Percentiles rank a stretch among this genome's conserved stretches.
Conservation (phyloP, 2,888 invertebrate genomes). For the Cryptocheilus praepositus region DNA sequence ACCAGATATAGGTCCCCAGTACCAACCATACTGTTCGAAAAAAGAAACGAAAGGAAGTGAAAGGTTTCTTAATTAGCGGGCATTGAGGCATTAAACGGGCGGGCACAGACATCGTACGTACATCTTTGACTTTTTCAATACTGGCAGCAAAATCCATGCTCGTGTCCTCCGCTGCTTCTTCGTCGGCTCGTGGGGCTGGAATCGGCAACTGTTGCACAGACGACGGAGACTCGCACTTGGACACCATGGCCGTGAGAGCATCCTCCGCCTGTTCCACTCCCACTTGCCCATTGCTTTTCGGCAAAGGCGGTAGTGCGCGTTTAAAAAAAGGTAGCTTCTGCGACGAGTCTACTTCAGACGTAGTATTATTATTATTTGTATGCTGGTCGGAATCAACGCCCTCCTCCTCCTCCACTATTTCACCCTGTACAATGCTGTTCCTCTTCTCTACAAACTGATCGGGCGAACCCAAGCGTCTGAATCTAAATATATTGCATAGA, state of each 20-base stretch:
- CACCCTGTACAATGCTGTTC: conserved; percentile 70
- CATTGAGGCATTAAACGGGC: not conserved
- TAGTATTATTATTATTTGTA: conserved; percentile 65
- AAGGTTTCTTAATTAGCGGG: conserved; percentile 5
- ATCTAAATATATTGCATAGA: conserved; percentile 89
- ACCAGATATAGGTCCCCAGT: conserved; percentile 95
- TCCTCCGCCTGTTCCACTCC: conserved; percentile 73
- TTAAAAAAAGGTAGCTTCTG: conserved; percentile 79
- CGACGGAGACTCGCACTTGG: conserved; percentile 67
- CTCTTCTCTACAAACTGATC: conserved; percentile 74
- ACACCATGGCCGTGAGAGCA: conserved; percentile 63
- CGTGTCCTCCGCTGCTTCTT: conserved; percentile 75
- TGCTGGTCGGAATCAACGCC: conserved; percentile 63
- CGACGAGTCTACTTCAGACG: conserved; percentile 67
- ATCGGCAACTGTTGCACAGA: conserved; percentile 62
- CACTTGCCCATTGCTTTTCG: conserved; percentile 76
- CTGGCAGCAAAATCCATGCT: conserved; percentile 92
- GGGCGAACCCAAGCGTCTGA: conserved; percentile 78
- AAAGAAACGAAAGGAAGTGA: conserved; percentile 18
- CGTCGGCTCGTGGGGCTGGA: conserved; percentile 76
- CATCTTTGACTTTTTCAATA: conserved; percentile 95
- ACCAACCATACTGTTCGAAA: conserved; percentile 89
- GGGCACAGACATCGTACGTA: conserved; percentile 76
- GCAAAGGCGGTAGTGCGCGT: conserved; percentile 82
- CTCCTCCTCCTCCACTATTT: conserved; percentile 70